These are phyloP conservation scores for Salvator merianae DNA, from an alignment of 2,113 vertebrate species.

Conservation along the genomic window DNA sequence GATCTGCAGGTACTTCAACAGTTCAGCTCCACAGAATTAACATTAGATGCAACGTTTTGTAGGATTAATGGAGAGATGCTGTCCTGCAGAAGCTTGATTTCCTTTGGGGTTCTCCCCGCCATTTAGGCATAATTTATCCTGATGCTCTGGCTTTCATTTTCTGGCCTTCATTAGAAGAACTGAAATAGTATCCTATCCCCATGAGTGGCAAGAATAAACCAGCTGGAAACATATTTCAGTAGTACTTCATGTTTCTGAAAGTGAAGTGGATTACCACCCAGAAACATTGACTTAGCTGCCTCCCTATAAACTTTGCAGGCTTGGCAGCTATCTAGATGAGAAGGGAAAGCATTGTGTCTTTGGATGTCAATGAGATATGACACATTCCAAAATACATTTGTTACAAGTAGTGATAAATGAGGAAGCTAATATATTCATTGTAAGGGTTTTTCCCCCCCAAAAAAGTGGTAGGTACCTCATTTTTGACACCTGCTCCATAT, in stretches of 20 bases:
- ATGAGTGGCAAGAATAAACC: constrained; percentile 59
- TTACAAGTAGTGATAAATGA: constrained; percentile 59
- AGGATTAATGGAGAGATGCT: constrained; percentile 61
- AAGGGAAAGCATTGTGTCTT: constrained; percentile 53
- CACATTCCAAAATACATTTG: constrained; percentile 56
- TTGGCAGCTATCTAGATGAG: constrained; percentile 61
- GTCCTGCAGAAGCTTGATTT: constrained; percentile 62
- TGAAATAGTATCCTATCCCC: constrained; percentile 60
- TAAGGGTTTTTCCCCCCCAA: constrained; percentile 32
- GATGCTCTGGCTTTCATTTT: constrained; percentile 58
- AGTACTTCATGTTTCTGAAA: constrained; percentile 65
- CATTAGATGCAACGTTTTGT: constrained; percentile 55
- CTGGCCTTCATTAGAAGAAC: constrained; percentile 53
- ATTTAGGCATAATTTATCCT: constrained; percentile 71
- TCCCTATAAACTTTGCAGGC: constrained; percentile 53
- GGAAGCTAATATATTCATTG: constrained; percentile 45
- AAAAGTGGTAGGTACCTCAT: constrained; percentile 45
- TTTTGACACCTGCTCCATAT: constrained; percentile 57
- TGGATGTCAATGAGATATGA: constrained; percentile 58
- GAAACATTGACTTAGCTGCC: constrained; percentile 55
- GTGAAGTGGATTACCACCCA: constrained; percentile 62
- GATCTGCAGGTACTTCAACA: constrained; percentile 56
- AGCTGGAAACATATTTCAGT: constrained; percentile 63
- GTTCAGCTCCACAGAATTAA: constrained; percentile 59
- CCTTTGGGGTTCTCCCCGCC: constrained; percentile 61